Conservation (phyloP, 1,140 invertebrate genomes). For the Cydia amplana region DNA sequence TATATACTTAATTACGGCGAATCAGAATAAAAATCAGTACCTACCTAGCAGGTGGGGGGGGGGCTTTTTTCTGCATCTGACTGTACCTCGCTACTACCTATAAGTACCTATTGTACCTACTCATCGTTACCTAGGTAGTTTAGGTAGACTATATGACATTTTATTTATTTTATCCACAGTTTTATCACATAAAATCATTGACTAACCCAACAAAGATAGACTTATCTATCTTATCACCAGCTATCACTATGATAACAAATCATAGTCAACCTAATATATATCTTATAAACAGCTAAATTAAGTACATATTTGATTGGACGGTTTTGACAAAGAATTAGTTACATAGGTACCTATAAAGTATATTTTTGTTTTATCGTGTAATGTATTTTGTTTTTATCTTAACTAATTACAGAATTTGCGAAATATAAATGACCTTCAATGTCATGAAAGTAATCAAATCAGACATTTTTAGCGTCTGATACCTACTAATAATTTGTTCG, state of each 20-base stretch:
- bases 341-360: not conserved
- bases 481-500: too few relatives aligned
- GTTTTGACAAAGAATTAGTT: not conserved
- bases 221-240: not conserved
- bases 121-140: not conserved
- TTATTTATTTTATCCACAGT: not conserved
- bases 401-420: conserved; percentile 11
- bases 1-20: too few relatives aligned
- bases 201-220: conserved; percentile 1
- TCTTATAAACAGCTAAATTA: not conserved
- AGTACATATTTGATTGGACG: not conserved
- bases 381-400: not conserved
- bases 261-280: not conserved
- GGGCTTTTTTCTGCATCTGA: too few relatives aligned
- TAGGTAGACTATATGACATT: not conserved
- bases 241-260: conserved; percentile 26
- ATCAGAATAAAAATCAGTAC: too few relatives aligned
- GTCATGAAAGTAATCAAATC: not conserved
- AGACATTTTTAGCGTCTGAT: too few relatives aligned
- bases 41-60: too few relatives aligned
- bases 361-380: not conserved
- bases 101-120: not conserved
- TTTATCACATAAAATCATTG: conserved; percentile 11
- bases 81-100: too few relatives aligned
- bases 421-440: not conserved